Percentiles rank a stretch among this genome's conserved stretches.
These are phyloP conservation scores for Telmatherina bonti DNA, from an alignment of 2,797 vertebrate species.

Conservation along the genomic window DNA sequence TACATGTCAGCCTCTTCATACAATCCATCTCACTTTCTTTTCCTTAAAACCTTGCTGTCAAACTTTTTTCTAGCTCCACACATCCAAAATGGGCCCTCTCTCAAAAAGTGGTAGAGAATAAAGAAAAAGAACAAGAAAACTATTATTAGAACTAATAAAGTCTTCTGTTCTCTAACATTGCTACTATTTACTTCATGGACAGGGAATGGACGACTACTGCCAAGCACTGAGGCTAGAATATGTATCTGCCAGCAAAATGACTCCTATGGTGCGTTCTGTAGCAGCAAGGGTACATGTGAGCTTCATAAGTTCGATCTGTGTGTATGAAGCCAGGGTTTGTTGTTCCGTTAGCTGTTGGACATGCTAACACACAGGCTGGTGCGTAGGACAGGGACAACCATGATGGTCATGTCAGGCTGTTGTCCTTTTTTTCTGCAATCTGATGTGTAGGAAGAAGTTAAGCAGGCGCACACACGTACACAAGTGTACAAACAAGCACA, in stretches of 20 bases:
- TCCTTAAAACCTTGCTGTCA: conserved; percentile 37
- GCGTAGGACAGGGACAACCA: conserved; percentile 77
- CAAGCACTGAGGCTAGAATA: conserved; percentile 50
- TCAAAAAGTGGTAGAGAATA: conserved; percentile 26
- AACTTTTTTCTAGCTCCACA: conserved; percentile 47
- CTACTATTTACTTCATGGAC: conserved; percentile 38
- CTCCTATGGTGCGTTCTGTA: conserved; percentile 50
- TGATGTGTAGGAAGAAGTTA: conserved; percentile 77
- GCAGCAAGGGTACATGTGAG: conserved; percentile 53
- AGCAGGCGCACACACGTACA: conserved; percentile 28
- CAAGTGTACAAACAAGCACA: conserved; percentile 20
- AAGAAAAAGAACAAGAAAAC: conserved; percentile 10
- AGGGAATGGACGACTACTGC: conserved; percentile 42
- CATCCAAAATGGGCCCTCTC: conserved; percentile 41
- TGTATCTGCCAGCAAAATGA: conserved; percentile 55
- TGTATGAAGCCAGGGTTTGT: conserved; percentile 52
- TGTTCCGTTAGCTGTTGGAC: conserved; percentile 68
- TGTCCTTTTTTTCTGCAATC: conserved; percentile 77
- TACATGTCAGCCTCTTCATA: conserved; percentile 36
- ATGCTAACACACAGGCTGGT: conserved; percentile 73
- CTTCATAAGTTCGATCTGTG: conserved; percentile 45
- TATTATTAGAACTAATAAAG: conserved; percentile 34
- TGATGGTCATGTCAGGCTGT: conserved; percentile 70
- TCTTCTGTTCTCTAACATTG: conserved; percentile 28
- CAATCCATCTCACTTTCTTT: conserved; percentile 43